These are phyloP conservation scores for Polyergus mexicanus DNA, from an alignment of 1,140 invertebrate genomes.

Conservation along the genomic window DNA sequence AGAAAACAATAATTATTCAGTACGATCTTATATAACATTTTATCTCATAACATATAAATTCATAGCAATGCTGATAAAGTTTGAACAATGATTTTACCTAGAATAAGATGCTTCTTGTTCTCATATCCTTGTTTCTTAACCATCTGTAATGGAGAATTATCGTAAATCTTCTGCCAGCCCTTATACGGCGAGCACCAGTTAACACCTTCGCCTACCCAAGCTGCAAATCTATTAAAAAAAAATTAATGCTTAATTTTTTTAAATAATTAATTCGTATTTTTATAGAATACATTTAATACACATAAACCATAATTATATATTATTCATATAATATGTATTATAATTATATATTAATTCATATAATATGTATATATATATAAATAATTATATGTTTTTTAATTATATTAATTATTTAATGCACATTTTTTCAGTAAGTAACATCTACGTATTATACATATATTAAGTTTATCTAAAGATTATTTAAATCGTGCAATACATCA, in stretches of 20 bases:
- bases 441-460: too few species aligned
- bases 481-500: too few species aligned
- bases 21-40: not conserved
- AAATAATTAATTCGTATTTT: not conserved
- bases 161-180: constrained; percentile 95
- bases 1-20: not conserved
- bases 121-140: constrained; percentile 79
- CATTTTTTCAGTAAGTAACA: not conserved
- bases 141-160: constrained; percentile 90
- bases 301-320: not conserved
- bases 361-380: not conserved
- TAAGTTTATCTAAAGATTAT: too few species aligned
- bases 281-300: not conserved
- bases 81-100: constrained; percentile 82
- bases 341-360: not conserved
- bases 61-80: not conserved
- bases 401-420: not conserved
- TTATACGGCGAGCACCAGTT: constrained; percentile 96
- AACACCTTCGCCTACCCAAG: constrained; percentile 89
- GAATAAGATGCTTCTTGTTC: constrained; percentile 86
- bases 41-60: not conserved
- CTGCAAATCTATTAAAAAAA: constrained; percentile 82
- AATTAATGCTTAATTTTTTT: not conserved
- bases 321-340: not conserved
- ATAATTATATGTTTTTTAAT: not conserved